Base-by-base conservation (phyloP, 1,140 invertebrate genomes). In the Saccostrea cuccullata region DNA sequence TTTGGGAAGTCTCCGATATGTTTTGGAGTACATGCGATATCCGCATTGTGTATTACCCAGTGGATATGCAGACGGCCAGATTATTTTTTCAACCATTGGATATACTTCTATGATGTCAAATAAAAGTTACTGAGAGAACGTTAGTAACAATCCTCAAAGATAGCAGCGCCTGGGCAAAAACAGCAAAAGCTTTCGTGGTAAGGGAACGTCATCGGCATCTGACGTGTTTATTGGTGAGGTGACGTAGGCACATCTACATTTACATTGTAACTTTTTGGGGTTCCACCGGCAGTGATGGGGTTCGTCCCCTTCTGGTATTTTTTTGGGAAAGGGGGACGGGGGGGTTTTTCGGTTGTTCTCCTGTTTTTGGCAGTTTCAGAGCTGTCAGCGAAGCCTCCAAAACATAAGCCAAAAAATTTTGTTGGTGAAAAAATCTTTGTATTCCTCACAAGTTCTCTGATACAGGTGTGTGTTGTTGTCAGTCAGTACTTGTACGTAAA, bases 121-220 rank as follows among this genome's bases (percentile, higher is more conserved):
- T 87, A 20, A 40, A 17, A 8, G 30, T 67, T n/a, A n/a, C 9
- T 0, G 13, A 56, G 0, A 20, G 23, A 1, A n/a, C 0, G 8
- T 55, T 89, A 12, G 36, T 84, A 55, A 30, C 55, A 0, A 36
- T 17, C 84, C 58, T 89, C 60, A 82, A 87, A 73, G 88, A 87
- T 3, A 89, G 84, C 20, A 77, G 55, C 12, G 88, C 84, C 40
- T 89, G 88, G 88, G 84, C 87, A 2, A 56, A 77, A 36, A 36
- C 23, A 26, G 26, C 20, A 6, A 77, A 82, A 20, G n/a, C 86
- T 13, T 23, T 77, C 0, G n/a, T 40, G 2, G 23, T 1, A 0
- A 82, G 85, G 82, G 56, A 47, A 60, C 55, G 2, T 13, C 84
- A 23, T 55, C 64, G 17, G 55, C 17, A 8, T 73, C 82, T 23